Conservation (phyloP, 2,113 vertebrate genomes). For the Ictalurus furcatus region DNA sequence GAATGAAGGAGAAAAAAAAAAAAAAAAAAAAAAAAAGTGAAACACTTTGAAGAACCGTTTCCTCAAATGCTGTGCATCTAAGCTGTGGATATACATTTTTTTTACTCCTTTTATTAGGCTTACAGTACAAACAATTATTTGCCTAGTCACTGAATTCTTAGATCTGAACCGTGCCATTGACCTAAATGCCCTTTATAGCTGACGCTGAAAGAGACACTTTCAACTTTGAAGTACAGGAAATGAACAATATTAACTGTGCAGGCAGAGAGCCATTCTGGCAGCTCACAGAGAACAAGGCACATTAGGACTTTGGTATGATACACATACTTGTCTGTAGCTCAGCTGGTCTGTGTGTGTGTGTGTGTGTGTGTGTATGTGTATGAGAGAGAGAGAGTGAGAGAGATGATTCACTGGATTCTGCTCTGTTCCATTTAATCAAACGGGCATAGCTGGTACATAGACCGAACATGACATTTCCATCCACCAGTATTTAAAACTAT, state of each 20-base stretch:
- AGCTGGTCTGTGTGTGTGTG: not conserved
- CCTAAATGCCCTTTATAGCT: not conserved
- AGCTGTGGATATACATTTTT: conserved; percentile 20
- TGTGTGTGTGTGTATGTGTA: not conserved
- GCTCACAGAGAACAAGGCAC: not conserved
- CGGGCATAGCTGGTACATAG: conserved; percentile 23
- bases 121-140: conserved; percentile 31
- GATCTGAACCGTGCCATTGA: not conserved
- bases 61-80: conserved; percentile 1
- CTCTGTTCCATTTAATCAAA: conserved; percentile 8
- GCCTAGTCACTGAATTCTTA: conserved; percentile 20
- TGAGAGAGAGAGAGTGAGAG: not conserved
- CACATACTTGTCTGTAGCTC: not conserved
- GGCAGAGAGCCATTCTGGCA: conserved; percentile 9
- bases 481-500: not conserved
- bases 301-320: conserved; percentile 5
- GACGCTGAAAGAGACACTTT: not conserved
- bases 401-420: conserved; percentile 13
- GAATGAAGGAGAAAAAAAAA: not conserved
- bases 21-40: not conserved
- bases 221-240: conserved; percentile 16
- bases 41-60: conserved; percentile 25
- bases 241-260: conserved; percentile 39
- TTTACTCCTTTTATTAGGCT: not conserved
- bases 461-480: conserved; percentile 9